phyloP scores from a whole-genome alignment of 2,797 vertebrate genomes.

The Muraenolepis orangiensis region DNA sequence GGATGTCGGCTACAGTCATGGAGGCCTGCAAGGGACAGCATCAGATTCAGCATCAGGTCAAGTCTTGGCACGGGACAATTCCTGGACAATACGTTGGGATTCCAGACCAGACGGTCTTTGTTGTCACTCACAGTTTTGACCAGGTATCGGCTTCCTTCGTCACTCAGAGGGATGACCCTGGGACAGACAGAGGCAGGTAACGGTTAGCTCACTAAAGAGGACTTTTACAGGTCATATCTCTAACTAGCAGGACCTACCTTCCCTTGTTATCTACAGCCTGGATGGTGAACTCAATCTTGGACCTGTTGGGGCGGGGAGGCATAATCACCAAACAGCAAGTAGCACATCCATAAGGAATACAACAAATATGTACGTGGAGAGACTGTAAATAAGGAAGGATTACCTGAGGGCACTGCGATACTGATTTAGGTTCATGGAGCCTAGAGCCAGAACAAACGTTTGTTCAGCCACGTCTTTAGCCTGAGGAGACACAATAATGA shows the following conservation, averaged over 20 bases:
- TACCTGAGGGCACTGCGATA: constrained; percentile 83
- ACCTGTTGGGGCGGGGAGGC: constrained; percentile 63
- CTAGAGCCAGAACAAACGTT: constrained; percentile 76
- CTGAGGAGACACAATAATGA: constrained; percentile 58
- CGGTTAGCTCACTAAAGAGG: not conserved
- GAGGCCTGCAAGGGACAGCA: constrained; percentile 74
- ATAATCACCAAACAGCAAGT: not conserved
- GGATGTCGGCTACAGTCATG: constrained; percentile 87
- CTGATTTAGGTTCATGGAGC: constrained; percentile 73
- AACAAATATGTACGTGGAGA: not conserved
- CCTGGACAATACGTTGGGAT: not conserved
- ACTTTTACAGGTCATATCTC: not conserved
- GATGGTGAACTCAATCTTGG: constrained; percentile 85
- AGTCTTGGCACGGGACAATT: not conserved
- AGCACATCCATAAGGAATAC: not conserved
- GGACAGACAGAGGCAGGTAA: constrained; percentile 27
- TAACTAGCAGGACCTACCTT: constrained; percentile 70
- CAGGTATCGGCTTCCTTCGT: constrained; percentile 76
- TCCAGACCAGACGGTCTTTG: no score
- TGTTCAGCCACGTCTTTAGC: constrained; percentile 87
- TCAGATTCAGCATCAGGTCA: no score
- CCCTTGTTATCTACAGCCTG: constrained; percentile 90
- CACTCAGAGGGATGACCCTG: constrained; percentile 83
- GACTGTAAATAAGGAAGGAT: not conserved
- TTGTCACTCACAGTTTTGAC: constrained; percentile 88